Evolutionary conservation across 2,797 vertebrate species (phyloP).

Genomic region (Leuciscus waleckii): DNA sequence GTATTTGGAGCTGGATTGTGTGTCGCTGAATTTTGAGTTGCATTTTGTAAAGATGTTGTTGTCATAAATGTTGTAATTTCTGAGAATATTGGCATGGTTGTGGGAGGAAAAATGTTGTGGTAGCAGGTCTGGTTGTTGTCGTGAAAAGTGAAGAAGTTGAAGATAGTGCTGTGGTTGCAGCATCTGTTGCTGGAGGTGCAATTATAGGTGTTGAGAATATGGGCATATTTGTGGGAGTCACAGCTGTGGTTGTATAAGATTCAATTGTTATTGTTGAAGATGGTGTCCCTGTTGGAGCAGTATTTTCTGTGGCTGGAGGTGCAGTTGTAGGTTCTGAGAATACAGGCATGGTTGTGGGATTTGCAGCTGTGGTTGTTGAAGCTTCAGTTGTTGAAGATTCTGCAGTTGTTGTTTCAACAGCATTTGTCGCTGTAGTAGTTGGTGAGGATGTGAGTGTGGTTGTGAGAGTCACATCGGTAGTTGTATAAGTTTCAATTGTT

Average conservation of each 20-base stretch:
- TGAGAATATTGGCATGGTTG: not conserved
- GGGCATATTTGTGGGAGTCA: not conserved
- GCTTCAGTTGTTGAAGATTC: too few species aligned
- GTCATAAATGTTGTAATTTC: not conserved
- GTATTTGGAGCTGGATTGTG: not conserved
- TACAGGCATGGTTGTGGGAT: too few species aligned
- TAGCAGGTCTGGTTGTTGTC: not conserved
- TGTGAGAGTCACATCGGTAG: too few species aligned
- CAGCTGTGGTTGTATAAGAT: not conserved
- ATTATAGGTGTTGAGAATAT: not conserved
- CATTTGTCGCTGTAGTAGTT: too few species aligned
- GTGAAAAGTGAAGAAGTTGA: not conserved
- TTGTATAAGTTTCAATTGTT: too few species aligned
- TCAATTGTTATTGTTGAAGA: not conserved
- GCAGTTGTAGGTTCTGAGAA: too few species aligned
- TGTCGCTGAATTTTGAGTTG: not conserved
- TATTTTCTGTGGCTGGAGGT: too few species aligned
- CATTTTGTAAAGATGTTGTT: not conserved
- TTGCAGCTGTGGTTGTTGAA: too few species aligned
- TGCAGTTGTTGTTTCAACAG: too few species aligned
- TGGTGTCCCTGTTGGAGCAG: not conserved
- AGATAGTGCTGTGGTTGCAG: not conserved
- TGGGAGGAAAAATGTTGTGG: not conserved
- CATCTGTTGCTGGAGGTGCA: not conserved
- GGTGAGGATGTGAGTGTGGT: too few species aligned